Evolutionary conservation across 2,888 invertebrate genomes (phyloP), one percentile per base, ranked within the genome.

Genomic region (Eremobia ochroleuca): DNA sequence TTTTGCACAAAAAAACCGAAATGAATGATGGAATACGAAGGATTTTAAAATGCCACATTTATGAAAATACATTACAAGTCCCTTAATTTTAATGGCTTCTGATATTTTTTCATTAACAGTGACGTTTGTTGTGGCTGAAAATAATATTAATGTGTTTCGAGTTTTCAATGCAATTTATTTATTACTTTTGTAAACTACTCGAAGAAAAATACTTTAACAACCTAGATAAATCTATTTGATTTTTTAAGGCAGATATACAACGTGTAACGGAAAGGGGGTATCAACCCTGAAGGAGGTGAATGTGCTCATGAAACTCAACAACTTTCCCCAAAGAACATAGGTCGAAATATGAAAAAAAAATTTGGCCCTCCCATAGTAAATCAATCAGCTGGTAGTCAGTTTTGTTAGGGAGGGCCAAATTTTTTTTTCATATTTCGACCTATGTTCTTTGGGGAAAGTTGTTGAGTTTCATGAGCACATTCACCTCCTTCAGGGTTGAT

Each of bases 41-140:
- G 58, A 43, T 58, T 65, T 78, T 65, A n/a, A 72, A 79, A 69
- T 59, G 69, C 62, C 70, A 79, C 70, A 59, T 76, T 80, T 61
- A 85, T 87, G 66, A 87, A 85, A 87, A 87, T 28, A 85, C 46
- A 87, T 87, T 81, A 59, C 67, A 18, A 72, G 37, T 59, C 52
- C 25, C 28, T 71, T 75, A 68, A 81, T 76, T 87, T 80, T 71
- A 85, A 80, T 65, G 73, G 81, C 46, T 25, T 31, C 28, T 73
- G 68, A 73, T 83, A 71, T 73, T 59, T 80, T 84, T 68, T 73
- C 70, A 87, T 84, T 87, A 73, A 73, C 3, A 9, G 37, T 31
- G 85, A 65, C 66, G 49, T 79, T 79, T 73, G 40, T 34, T 62
- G 66, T 55, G 34, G n/a, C 37, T 46, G 52, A 37, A 82, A 71